phyloP scores from a whole-genome alignment of 2,888 invertebrate species.

The Cephus pulcher region DNA sequence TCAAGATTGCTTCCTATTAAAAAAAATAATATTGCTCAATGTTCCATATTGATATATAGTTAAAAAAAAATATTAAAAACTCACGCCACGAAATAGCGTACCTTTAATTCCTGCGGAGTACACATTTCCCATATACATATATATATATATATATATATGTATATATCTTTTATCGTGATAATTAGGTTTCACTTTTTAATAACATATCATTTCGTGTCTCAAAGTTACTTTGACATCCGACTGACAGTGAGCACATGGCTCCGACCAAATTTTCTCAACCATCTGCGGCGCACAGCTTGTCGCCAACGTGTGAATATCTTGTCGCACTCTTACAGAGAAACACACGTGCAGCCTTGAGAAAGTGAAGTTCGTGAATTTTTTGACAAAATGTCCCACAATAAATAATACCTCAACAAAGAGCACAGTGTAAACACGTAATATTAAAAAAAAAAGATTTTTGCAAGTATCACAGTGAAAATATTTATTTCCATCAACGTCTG shows the following conservation, averaged over 20 bases:
- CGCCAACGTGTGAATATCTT: not conserved
- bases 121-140: slow-evolving; percentile 56
- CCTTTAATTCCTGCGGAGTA: slow-evolving; percentile 68
- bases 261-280: not conserved
- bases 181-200: not conserved
- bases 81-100: slow-evolving; percentile 37
- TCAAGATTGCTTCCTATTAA: not conserved
- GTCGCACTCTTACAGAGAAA: not conserved
- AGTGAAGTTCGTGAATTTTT: not conserved
- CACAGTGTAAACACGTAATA: not conserved
- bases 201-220: not conserved
- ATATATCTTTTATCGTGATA: not conserved
- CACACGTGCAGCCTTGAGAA: not conserved
- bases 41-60: slow-evolving; percentile 3
- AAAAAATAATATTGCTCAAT: slow-evolving; percentile 15
- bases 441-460: not conserved
- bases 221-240: not conserved
- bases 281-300: not conserved
- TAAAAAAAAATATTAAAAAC: not conserved
- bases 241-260: not conserved
- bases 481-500: not conserved
- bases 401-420: not conserved
- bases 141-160: too few relatives aligned
- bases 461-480: not conserved
- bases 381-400: not conserved